These are phyloP conservation scores for Meganola albula DNA, from an alignment of 2,888 invertebrate species.

Conservation along the genomic window DNA sequence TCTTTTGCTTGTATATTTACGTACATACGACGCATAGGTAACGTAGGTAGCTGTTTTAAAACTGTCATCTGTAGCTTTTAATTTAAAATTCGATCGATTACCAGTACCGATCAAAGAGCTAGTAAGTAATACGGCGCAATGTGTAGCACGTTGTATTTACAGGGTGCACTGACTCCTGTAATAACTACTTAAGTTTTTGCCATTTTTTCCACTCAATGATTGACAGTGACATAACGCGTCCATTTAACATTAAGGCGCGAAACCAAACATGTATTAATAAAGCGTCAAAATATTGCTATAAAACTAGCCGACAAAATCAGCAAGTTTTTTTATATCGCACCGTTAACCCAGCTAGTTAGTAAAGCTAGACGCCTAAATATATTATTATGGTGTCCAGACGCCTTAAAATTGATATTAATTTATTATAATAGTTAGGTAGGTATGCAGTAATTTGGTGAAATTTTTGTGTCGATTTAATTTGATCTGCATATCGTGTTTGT, in stretches of 20 bases:
- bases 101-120: too few species aligned
- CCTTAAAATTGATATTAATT: constrained; percentile 22
- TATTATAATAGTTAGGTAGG: constrained; percentile 2
- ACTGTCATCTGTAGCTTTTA: too few species aligned
- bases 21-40: too few species aligned
- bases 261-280: constrained; percentile 36
- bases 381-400: constrained; percentile 28
- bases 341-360: constrained; percentile 42
- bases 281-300: constrained; percentile 46
- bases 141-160: too few species aligned
- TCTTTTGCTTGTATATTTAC: constrained; percentile 8
- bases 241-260: constrained; percentile 44
- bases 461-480: constrained; percentile 16
- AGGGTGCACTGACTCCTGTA: constrained; percentile 34
- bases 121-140: too few species aligned
- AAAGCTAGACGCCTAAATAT: constrained; percentile 24
- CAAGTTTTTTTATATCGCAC: constrained; percentile 38
- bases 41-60: too few species aligned
- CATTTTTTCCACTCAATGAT: constrained; percentile 34
- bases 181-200: constrained; percentile 32
- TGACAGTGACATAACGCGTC: constrained; percentile 60
- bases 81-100: too few species aligned
- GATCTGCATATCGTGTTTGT: constrained; percentile 5
- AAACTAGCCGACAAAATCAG: constrained; percentile 39
- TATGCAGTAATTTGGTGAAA: constrained; percentile 9